Conservation (phyloP, 2,113 vertebrate genomes). For the Falco punctatus region DNA sequence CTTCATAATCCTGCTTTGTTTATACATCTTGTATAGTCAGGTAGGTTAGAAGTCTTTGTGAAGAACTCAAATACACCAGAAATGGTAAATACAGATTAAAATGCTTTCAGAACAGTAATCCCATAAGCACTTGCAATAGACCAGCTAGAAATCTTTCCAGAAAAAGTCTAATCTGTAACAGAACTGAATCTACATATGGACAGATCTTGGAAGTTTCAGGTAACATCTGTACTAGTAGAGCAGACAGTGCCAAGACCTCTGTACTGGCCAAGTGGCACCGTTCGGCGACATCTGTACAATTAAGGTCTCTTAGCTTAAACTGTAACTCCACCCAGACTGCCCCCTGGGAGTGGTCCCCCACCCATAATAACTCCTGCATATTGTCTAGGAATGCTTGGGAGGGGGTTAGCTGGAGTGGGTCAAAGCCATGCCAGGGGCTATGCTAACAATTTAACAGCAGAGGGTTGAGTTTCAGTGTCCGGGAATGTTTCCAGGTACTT, state of each 20-base stretch:
- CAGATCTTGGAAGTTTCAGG: background rate
- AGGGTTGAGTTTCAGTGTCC: slow-evolving; percentile 2
- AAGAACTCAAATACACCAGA: background rate
- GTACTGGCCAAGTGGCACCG: background rate
- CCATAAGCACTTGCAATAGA: background rate
- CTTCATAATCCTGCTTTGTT: background rate
- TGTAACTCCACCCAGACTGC: background rate
- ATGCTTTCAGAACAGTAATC: background rate
- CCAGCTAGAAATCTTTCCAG: background rate
- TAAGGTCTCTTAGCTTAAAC: background rate
- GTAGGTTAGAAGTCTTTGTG: background rate
- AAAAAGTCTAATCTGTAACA: background rate
- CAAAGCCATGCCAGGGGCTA: background rate
- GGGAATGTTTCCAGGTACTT: slow-evolving; percentile 26
- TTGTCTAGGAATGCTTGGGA: background rate
- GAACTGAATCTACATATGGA: background rate
- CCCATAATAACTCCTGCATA: background rate
- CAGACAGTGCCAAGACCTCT: background rate
- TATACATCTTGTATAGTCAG: background rate
- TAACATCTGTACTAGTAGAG: background rate
- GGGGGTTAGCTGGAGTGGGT: background rate
- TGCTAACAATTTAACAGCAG: background rate
- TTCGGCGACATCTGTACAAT: background rate
- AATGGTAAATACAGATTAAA: background rate
- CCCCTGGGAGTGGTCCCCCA: background rate